Conservation (phyloP, 2,113 vertebrate species). For the Damaliscus lunatus region DNA sequence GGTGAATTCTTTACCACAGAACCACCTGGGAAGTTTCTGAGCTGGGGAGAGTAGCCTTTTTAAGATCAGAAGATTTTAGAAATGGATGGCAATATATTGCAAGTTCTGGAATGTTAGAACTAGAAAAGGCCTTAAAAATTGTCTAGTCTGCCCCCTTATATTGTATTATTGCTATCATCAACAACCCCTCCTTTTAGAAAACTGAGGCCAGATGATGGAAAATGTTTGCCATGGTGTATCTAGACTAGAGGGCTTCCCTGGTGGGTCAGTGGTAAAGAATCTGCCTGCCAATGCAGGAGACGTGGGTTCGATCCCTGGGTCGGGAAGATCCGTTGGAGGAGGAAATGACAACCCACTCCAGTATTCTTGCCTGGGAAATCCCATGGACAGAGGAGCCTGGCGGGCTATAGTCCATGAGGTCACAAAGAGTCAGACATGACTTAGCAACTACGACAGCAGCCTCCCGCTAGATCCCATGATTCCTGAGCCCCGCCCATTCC, state of each 20-base stretch:
- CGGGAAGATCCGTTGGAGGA: not conserved
- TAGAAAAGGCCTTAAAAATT: not conserved
- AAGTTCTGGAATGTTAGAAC: not conserved
- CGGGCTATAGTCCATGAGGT: not conserved
- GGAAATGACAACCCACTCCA: not conserved
- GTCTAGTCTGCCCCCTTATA: not conserved
- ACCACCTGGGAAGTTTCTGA: not conserved
- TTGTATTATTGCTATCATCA: not conserved
- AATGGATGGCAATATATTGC: not conserved
- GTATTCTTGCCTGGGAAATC: not conserved
- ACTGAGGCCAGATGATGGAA: not conserved
- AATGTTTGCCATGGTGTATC: not conserved
- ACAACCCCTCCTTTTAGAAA: not conserved
- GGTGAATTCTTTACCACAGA: not conserved
- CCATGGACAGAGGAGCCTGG: not conserved
- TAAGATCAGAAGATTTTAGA: not conserved
- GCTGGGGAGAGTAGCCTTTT: not conserved
- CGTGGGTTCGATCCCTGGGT: not conserved
- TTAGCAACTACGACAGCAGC: not conserved
- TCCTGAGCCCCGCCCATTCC: not conserved
- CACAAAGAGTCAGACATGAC: not conserved
- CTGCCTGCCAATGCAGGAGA: not conserved
- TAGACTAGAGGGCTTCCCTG: not conserved
- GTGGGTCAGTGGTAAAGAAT: not conserved
- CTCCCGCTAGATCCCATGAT: not conserved